Base-by-base conservation (phyloP, 2,797 vertebrate species). In the Pogonophryne albipinna region DNA sequence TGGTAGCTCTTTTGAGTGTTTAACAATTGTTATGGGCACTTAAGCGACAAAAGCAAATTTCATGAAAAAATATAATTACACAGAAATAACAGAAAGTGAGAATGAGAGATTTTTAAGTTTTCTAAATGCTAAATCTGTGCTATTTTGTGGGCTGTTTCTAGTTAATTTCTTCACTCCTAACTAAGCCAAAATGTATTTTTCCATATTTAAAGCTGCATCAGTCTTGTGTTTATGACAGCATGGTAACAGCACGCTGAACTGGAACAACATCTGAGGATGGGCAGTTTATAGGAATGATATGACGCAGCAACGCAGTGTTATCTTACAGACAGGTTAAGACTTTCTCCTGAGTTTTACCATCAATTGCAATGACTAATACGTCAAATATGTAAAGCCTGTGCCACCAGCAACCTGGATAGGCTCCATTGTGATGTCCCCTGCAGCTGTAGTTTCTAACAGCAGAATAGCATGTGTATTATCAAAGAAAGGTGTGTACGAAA, bases 281-380 rank as follows among this genome's bases (percentile, higher is more conserved):
- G 47, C 42, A 70, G 38, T 70, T 92, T 73, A 82, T 31, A 23
- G 60, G 73, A 19, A 1, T 47, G 51, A 59, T 82, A 34, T 89
- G 86, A 91, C 55, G 64, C 79, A 84, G 56, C 2, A 51, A 60
- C 53, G 50, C 42, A 10, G 7, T 4, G 55, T 60, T 69, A 44
- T 75, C 8, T 7, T 23, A 38, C 47, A 62, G 76, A 75, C 84
- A 83, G 66, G 79, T 87, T 59, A 31, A 64, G 55, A 78, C 66
- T 51, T 72, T 86, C 45, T 72, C 79, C 75, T 34, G 45, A 71
- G 74, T 78, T 68, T 19, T n/a, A 58, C 23, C 55, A 58, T 20
- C 44, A 47, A 49, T 72, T 7, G 17, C 38, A 6, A 14, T 86
- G 82, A 91, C 77, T 89, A 76, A 86, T 77, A 66, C 74, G 74